These are phyloP conservation scores for Nesidiocoris tenuis DNA, from an alignment of 2,888 invertebrate genomes.

Conservation along the genomic window DNA sequence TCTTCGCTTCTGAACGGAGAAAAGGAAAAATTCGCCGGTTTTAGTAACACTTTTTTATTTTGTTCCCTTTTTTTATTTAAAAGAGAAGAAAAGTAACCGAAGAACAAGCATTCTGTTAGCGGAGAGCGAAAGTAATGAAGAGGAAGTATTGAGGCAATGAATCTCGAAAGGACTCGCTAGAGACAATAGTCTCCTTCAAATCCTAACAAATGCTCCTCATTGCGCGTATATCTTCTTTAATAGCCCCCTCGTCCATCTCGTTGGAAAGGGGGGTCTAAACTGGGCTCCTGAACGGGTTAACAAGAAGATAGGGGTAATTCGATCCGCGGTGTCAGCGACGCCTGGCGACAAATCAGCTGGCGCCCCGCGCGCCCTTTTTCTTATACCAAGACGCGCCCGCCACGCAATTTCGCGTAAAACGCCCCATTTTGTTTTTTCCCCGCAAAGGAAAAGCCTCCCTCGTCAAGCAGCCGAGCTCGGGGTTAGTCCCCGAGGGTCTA, in stretches of 20 bases:
- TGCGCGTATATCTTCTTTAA: slow-evolving; percentile 25
- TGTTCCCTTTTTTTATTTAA: neutral
- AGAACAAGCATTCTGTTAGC: slow-evolving; percentile 4
- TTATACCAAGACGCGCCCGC: neutral
- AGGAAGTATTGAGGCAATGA: slow-evolving; percentile 33
- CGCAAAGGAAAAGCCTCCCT: neutral
- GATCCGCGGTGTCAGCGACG: neutral
- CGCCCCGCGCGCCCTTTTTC: neutral
- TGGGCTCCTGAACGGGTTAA: slow-evolving; percentile 15
- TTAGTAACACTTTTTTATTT: too few relatives aligned
- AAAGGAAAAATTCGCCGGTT: neutral
- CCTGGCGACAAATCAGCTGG: slow-evolving; percentile 16
- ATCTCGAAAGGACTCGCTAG: slow-evolving; percentile 27
- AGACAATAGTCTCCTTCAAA: slow-evolving; percentile 34
- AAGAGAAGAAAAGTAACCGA: neutral
- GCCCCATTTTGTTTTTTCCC: neutral
- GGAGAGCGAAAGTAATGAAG: slow-evolving; percentile 16
- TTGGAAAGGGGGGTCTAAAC: neutral
- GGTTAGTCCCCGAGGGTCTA: neutral
- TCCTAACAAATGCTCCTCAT: slow-evolving; percentile 23
- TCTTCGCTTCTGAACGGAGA: neutral
- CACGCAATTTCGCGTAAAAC: neutral
- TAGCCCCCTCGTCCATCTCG: neutral
- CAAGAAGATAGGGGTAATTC: slow-evolving; percentile 14
- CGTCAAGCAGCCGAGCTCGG: neutral